Evolutionary conservation across 2,797 vertebrate species (phyloP).

Genomic region (Diplodus sargus): DNA sequence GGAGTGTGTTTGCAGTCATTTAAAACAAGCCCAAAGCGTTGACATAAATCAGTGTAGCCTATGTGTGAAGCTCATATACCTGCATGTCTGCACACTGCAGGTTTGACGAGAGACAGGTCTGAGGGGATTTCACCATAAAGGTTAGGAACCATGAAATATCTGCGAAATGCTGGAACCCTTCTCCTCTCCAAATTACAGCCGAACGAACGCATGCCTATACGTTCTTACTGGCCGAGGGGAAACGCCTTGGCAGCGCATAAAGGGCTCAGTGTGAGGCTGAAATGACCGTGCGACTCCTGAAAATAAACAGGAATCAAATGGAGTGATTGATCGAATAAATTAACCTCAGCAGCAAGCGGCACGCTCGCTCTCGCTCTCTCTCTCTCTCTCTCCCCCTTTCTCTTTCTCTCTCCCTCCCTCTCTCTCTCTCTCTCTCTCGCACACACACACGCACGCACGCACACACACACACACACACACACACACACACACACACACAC

Average conservation of each 20-base stretch:
- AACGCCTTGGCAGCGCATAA: conserved; percentile 78
- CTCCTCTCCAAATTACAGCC: conserved; percentile 74
- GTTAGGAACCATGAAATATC: conserved; percentile 79
- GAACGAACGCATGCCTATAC: conserved; percentile 56
- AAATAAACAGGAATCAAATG: conserved; percentile 85
- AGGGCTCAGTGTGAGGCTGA: conserved; percentile 76
- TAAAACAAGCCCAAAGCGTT: conserved; percentile 52
- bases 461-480: conserved; percentile 34
- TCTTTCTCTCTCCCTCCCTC: neutral
- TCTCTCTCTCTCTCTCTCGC: neutral
- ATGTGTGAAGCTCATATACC: conserved; percentile 60
- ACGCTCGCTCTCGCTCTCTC: conserved; percentile 16
- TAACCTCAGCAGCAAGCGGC: conserved; percentile 63
- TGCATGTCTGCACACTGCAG: conserved; percentile 54
- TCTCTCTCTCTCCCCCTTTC: neutral
- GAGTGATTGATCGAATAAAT: conserved; percentile 82
- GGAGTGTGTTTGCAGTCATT: conserved; percentile 66
- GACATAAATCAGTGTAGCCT: conserved; percentile 63
- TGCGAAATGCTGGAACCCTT: conserved; percentile 74
- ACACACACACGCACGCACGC: conserved; percentile 43
- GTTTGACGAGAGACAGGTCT: conserved; percentile 81
- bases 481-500: conserved; percentile 37
- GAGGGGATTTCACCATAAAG: conserved; percentile 73
- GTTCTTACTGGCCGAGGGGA: conserved; percentile 57
- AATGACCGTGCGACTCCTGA: conserved; percentile 78